A percentile compares a stretch with the other conserved stretches of the same genome.
Conservation (phyloP, 2,888 invertebrate species). For the Emesis furor region DNA sequence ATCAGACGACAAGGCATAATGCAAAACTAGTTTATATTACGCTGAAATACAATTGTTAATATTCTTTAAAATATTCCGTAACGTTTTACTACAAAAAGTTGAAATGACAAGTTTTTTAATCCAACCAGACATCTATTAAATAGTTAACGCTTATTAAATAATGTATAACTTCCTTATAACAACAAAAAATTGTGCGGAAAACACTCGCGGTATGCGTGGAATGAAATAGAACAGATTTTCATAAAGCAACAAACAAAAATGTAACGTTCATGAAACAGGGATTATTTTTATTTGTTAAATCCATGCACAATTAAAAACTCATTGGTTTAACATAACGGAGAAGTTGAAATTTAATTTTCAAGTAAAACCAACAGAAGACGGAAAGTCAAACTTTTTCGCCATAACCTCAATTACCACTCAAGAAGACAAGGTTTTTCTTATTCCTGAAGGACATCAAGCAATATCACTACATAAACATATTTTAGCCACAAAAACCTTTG, state of each 20-base stretch:
- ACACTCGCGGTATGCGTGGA: background rate
- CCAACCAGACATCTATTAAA: background rate
- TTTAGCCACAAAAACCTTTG: too few relatives aligned
- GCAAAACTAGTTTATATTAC: background rate
- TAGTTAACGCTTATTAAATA: conserved; percentile 1
- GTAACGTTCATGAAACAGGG: too few relatives aligned
- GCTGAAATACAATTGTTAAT: background rate
- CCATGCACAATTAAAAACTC: too few relatives aligned
- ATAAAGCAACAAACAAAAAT: background rate
- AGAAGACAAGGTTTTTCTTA: background rate
- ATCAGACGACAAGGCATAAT: too few relatives aligned
- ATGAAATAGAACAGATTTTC: background rate
- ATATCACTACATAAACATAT: background rate
- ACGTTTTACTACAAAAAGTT: background rate
- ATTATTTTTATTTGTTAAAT: too few relatives aligned
- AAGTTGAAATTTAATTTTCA: background rate
- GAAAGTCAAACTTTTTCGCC: background rate
- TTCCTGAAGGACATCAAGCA: background rate
- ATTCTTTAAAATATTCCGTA: background rate
- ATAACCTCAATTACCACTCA: background rate
- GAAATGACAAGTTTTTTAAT: background rate
- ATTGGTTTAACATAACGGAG: too few relatives aligned
- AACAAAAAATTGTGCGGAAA: background rate
- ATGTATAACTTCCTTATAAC: conserved; percentile 9
- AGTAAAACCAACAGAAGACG: background rate